These are phyloP conservation scores for Mirza zaza DNA, from an alignment of 2,113 vertebrate genomes.

Conservation along the genomic window DNA sequence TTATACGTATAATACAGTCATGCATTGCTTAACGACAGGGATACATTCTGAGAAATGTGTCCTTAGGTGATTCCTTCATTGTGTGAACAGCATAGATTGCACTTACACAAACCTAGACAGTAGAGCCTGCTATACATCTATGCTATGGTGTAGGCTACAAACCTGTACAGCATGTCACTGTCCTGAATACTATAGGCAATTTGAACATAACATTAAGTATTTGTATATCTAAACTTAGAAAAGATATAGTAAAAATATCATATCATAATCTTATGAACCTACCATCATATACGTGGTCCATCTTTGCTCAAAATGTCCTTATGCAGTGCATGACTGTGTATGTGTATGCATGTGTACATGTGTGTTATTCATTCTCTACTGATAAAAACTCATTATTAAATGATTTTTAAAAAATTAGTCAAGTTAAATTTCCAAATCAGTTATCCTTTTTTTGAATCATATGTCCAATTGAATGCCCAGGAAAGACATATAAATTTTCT, in stretches of 20 bases:
- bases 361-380: too few species aligned
- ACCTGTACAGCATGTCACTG: background rate
- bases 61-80: too few species aligned
- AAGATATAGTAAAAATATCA: background rate
- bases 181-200: background rate
- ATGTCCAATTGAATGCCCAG: background rate
- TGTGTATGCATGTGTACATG: background rate
- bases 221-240: background rate
- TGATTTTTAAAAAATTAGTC: background rate
- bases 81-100: background rate
- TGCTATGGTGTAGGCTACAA: background rate
- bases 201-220: background rate
- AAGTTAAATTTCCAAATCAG: background rate
- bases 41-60: background rate
- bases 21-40: background rate
- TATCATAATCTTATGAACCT: background rate
- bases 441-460: background rate
- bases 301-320: background rate
- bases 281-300: background rate
- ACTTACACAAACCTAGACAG: background rate
- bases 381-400: background rate
- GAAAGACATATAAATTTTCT: background rate
- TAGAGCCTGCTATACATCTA: background rate
- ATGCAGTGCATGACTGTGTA: background rate
- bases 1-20: background rate